These are phyloP conservation scores for Latheticus oryzae DNA, from an alignment of 2,888 invertebrate species.

Conservation along the genomic window DNA sequence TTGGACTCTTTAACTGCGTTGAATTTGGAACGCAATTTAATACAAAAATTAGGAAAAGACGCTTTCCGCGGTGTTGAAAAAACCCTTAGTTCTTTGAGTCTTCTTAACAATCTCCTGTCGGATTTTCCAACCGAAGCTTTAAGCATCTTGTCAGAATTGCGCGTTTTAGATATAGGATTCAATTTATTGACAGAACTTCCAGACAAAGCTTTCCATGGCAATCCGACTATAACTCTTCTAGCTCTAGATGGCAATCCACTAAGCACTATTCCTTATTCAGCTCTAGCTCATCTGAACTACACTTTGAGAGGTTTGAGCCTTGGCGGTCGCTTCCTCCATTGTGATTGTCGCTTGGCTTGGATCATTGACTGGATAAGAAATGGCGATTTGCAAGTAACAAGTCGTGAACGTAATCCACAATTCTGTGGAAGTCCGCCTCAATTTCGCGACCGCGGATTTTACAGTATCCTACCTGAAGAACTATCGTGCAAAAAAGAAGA, in stretches of 20 bases:
- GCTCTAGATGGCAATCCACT: conserved; percentile 93
- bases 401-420: conserved; percentile 90
- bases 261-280: conserved; percentile 83
- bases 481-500: conserved; percentile 69
- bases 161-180: conserved; percentile 92
- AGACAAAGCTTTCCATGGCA: conserved; percentile 80
- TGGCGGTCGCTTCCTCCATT: conserved; percentile 88
- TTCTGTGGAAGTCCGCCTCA: conserved; percentile 88
- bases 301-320: conserved; percentile 87
- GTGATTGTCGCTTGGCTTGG: conserved; percentile 90
- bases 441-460: conserved; percentile 86
- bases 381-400: conserved; percentile 90
- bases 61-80: conserved; percentile 84
- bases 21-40: conserved; percentile 88
- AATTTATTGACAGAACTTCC: conserved; percentile 88
- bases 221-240: conserved; percentile 85
- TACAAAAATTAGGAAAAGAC: conserved; percentile 80
- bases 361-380: conserved; percentile 90
- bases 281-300: conserved; percentile 82
- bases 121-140: conserved; percentile 89
- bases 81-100: conserved; percentile 87
- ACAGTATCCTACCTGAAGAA: conserved; percentile 86
- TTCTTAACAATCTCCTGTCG: conserved; percentile 88
- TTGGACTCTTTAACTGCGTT: conserved; percentile 86
- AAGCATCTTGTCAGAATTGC: conserved; percentile 79